These are phyloP conservation scores for Leptopilina boulardi DNA, from an alignment of 1,140 invertebrate genomes.

Conservation along the genomic window DNA sequence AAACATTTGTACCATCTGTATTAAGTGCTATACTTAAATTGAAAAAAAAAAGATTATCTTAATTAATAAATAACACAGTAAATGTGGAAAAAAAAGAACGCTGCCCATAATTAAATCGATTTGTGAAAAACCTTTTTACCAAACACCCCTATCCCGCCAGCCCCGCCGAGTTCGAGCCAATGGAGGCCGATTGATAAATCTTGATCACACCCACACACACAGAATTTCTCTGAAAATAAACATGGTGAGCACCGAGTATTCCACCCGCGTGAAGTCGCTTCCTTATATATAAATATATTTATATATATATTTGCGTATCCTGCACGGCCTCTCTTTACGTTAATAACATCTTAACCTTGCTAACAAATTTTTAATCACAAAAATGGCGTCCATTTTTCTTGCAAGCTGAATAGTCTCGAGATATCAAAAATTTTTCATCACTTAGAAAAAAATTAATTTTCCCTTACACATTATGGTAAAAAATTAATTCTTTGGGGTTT, in stretches of 20 bases:
- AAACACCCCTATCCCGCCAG: conserved; percentile 70
- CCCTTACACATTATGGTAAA: too few species aligned
- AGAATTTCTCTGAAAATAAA: conserved; percentile 69
- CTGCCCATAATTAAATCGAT: conserved; percentile 45
- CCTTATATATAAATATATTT: too few species aligned
- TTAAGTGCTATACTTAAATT: conserved; percentile 69
- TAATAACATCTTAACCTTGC: conserved; percentile 60
- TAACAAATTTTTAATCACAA: conserved; percentile 57
- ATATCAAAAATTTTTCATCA: neutral
- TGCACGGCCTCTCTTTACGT: conserved; percentile 63
- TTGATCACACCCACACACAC: conserved; percentile 66
- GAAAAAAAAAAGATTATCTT: conserved; percentile 52
- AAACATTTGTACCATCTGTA: conserved; percentile 73
- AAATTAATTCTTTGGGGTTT: too few species aligned
- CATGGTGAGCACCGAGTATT: conserved; percentile 75
- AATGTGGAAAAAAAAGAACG: conserved; percentile 46
- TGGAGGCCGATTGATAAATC: conserved; percentile 65
- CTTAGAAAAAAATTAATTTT: too few species aligned
- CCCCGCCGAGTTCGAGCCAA: conserved; percentile 75
- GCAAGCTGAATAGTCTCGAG: conserved; percentile 14
- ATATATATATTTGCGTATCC: too few species aligned
- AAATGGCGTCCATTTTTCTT: neutral
- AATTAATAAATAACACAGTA: conserved; percentile 61
- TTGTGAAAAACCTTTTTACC: conserved; percentile 48
- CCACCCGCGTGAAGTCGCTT: conserved; percentile 64